Percentiles rank a stretch among this genome's conserved stretches.
Conservation (phyloP, 2,888 invertebrate genomes). For the Blastobasis adustella region DNA sequence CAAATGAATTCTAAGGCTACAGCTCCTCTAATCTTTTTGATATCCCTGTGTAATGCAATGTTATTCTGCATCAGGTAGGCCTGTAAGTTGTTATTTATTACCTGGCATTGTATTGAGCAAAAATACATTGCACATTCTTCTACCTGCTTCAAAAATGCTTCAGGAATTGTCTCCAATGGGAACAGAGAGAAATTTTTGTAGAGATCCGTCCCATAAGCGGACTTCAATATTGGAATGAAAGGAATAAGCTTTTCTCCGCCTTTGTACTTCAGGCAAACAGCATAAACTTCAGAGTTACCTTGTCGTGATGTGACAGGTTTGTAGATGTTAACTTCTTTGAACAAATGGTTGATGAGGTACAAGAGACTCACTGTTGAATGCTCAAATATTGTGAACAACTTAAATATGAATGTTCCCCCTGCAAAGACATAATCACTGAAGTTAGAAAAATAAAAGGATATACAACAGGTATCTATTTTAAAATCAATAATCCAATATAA, state of each 20-base stretch:
- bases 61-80: conserved; percentile 72
- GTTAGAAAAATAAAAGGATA: background rate
- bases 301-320: conserved; percentile 96
- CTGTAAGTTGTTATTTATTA: conserved; percentile 79
- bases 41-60: conserved; percentile 44
- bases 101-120: conserved; percentile 78
- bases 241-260: conserved; percentile 53
- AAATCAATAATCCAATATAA: conserved; percentile 20
- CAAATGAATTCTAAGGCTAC: conserved; percentile 76
- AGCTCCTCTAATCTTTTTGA: conserved; percentile 59
- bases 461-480: background rate
- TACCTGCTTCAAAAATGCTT: conserved; percentile 78
- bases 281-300: conserved; percentile 95
- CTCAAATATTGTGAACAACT: conserved; percentile 94
- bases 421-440: conserved; percentile 20
- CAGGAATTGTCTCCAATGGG: conserved; percentile 72
- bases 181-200: conserved; percentile 72
- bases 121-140: conserved; percentile 79
- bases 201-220: conserved; percentile 56
- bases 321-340: conserved; percentile 82
- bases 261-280: conserved; percentile 80
- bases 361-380: conserved; percentile 85
- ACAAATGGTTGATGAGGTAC: conserved; percentile 85
- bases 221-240: conserved; percentile 57
- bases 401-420: conserved; percentile 88